These are phyloP conservation scores for Mythimna impura DNA, from an alignment of 2,888 invertebrate species.

Conservation along the genomic window DNA sequence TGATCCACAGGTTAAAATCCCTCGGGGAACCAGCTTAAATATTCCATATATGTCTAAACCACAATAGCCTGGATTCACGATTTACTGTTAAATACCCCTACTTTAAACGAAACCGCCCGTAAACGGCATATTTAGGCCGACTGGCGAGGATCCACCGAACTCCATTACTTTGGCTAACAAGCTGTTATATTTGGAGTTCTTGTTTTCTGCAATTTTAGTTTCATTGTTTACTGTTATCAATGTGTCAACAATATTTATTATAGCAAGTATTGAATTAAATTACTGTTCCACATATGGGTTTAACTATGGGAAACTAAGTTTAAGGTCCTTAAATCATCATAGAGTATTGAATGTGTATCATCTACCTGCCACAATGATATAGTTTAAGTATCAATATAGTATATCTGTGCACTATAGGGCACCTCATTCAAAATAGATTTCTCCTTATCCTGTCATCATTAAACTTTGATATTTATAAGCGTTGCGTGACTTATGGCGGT, in stretches of 20 bases:
- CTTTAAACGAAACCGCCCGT: conserved; percentile 71
- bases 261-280: conserved; percentile 23
- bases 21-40: conserved; percentile 72
- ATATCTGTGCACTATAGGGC: conserved; percentile 24
- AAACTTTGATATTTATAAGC: conserved; percentile 71
- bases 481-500: conserved; percentile 83
- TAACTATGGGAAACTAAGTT: conserved; percentile 28
- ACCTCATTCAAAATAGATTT: conserved; percentile 57
- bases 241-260: conserved; percentile 44
- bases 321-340: conserved; percentile 1
- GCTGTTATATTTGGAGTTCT: conserved; percentile 54
- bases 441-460: conserved; percentile 64
- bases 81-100: conserved; percentile 79
- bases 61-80: conserved; percentile 82
- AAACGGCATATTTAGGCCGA: conserved; percentile 65
- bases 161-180: conserved; percentile 62
- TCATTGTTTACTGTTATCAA: conserved; percentile 51
- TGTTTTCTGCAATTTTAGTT: conserved; percentile 55
- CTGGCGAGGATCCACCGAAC: conserved; percentile 57
- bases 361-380: conserved; percentile 7
- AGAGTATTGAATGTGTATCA: neutral
- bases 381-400: conserved; percentile 36
- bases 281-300: conserved; percentile 22
- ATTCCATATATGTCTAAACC: conserved; percentile 80
- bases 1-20: conserved; percentile 74